Evolutionary conservation across 2,113 vertebrate genomes (phyloP).

Genomic region (Phoenicopterus ruber): DNA sequence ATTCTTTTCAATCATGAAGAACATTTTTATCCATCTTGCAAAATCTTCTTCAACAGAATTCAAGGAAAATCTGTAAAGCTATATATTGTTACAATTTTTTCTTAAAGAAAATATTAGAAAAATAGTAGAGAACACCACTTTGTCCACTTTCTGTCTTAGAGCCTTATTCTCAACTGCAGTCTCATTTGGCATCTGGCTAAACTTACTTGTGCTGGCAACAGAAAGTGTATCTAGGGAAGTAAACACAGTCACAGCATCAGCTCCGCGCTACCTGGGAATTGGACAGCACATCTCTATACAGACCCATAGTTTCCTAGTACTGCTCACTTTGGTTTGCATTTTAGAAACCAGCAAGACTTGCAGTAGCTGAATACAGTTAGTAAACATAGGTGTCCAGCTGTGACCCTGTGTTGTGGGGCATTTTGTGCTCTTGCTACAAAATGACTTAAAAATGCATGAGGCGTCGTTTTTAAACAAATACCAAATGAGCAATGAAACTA

Average conservation of each 20-base stretch:
- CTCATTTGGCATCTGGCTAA: background rate
- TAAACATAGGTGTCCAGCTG: background rate
- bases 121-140: background rate
- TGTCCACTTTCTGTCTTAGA: background rate
- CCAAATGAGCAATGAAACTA: background rate
- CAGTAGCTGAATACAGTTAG: background rate
- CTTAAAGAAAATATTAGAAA: background rate
- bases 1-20: background rate
- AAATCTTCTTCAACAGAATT: background rate
- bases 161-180: background rate
- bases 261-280: background rate
- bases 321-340: background rate
- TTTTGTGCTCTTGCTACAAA: background rate
- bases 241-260: background rate
- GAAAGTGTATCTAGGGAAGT: background rate
- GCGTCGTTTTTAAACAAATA: background rate
- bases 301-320: background rate
- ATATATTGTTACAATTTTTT: background rate
- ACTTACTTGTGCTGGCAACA: background rate
- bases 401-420: background rate
- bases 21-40: background rate
- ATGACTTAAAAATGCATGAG: background rate
- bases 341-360: background rate
- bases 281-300: background rate
- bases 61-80: background rate